A percentile compares a stretch with the other conserved stretches of the same genome.
phyloP scores from a whole-genome alignment of 1,140 invertebrate genomes.

The Drosophila melanica region DNA sequence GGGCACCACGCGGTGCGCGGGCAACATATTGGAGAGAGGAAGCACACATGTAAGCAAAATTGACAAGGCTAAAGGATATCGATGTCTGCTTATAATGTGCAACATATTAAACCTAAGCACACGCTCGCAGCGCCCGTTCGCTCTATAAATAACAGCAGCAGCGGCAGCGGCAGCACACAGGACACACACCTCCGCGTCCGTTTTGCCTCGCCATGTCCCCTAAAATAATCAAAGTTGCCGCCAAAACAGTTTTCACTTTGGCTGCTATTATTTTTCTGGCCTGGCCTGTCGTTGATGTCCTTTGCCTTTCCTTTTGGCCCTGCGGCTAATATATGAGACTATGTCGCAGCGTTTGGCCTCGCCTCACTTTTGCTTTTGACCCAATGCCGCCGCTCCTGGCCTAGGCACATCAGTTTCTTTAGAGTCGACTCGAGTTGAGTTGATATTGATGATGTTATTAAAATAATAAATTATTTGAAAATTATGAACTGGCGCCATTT shows the following conservation, averaged over 20 bases:
- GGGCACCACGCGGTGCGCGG: slow-evolving; percentile 3
- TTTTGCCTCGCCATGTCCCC: slow-evolving; percentile 2
- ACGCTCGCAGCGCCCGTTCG: slow-evolving; percentile 56
- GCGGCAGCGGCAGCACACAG: slow-evolving; percentile 18
- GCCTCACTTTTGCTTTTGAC: slow-evolving; percentile 68
- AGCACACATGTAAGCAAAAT: slow-evolving; percentile 83
- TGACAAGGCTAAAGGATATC: slow-evolving; percentile 84
- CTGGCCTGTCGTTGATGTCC: slow-evolving; percentile 59
- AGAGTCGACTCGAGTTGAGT: slow-evolving; percentile 59
- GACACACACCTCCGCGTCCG: slow-evolving; percentile 20
- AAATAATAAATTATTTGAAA: slow-evolving; percentile 83
- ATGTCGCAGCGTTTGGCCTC: slow-evolving; percentile 66
- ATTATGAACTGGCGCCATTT: slow-evolving; percentile 82
- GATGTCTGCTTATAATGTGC: slow-evolving; percentile 84
- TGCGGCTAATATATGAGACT: slow-evolving; percentile 79
- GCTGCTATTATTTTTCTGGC: slow-evolving; percentile 75
- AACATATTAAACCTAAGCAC: slow-evolving; percentile 83
- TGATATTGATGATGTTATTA: slow-evolving; percentile 83
- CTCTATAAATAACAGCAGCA: slow-evolving; percentile 82
- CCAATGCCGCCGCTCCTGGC: slow-evolving; percentile 37
- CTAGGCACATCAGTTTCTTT: slow-evolving; percentile 52
- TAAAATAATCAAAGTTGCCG: slow-evolving; percentile 75
- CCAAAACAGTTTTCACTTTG: slow-evolving; percentile 82
- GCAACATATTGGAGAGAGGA: slow-evolving; percentile 77
- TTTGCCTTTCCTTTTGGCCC: slow-evolving; percentile 57